phyloP scores from a whole-genome alignment of 2,888 invertebrate genomes.

The Agrochola lota region DNA sequence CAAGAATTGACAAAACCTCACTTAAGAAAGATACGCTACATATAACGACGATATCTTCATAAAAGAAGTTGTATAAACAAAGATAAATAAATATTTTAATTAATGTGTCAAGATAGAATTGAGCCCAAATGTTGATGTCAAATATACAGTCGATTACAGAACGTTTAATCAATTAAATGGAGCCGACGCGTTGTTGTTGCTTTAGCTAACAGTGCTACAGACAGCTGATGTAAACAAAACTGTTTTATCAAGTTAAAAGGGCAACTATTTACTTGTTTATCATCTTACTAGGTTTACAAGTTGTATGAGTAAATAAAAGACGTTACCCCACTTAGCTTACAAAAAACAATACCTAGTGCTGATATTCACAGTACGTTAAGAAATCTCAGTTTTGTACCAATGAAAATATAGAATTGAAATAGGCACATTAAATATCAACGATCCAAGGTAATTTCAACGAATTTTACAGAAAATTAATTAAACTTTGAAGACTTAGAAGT shows the following conservation, averaged over 20 bases:
- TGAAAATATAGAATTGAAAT: not conserved
- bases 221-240: constrained; percentile 43
- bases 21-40: not conserved
- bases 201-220: constrained; percentile 27
- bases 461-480: constrained; percentile 2
- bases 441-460: constrained; percentile 2
- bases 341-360: not conserved
- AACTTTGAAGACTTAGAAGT: constrained; percentile 13
- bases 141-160: constrained; percentile 46
- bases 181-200: constrained; percentile 41
- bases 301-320: not conserved
- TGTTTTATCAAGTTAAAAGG: constrained; percentile 39
- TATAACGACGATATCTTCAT: not conserved
- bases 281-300: constrained; percentile 8
- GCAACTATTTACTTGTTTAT: constrained; percentile 42
- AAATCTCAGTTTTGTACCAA: not conserved
- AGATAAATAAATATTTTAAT: constrained; percentile 6
- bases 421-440: not conserved
- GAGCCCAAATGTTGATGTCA: constrained; percentile 31
- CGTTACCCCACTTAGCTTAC: not conserved
- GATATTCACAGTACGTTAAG: too few species aligned
- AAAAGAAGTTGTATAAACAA: not conserved
- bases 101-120: constrained; percentile 21
- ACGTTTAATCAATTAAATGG: constrained; percentile 58
- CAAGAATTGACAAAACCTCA: not conserved